These are phyloP conservation scores for Parasteatoda lunata DNA, from an alignment of 2,888 invertebrate species.

Conservation along the genomic window DNA sequence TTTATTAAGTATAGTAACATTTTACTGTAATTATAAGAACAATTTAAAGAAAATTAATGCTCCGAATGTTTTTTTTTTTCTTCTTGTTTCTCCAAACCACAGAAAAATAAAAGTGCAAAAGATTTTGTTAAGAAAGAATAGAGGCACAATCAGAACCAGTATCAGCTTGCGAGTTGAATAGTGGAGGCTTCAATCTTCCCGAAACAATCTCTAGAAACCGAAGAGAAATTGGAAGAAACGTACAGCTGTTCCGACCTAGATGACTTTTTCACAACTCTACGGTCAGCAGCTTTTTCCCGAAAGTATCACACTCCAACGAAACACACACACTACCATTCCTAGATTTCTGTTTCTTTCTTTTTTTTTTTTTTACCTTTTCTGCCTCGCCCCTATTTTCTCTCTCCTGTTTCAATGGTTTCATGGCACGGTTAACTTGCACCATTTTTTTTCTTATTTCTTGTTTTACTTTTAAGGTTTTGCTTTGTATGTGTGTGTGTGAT, in stretches of 20 bases:
- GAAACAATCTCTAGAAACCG: conserved; percentile 8
- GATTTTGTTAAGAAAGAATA: not conserved
- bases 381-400: not conserved
- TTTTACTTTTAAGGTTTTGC: not conserved
- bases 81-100: no score
- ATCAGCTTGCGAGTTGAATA: not conserved
- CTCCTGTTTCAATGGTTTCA: conserved; percentile 7
- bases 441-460: not conserved
- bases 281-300: conserved; percentile 16
- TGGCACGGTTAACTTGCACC: not conserved
- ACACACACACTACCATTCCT: not conserved
- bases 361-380: not conserved
- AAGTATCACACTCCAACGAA: not conserved
- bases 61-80: no score
- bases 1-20: no score
- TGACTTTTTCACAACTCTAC: conserved; percentile 17
- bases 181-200: not conserved
- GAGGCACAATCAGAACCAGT: not conserved
- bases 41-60: no score
- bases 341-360: not conserved
- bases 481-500: not conserved
- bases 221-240: conserved; percentile 4
- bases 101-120: not conserved
- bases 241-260: conserved; percentile 12
- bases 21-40: no score